These are phyloP conservation scores for Campylorhamphus procurvoides DNA, from an alignment of 2,113 vertebrate species.

Conservation along the genomic window DNA sequence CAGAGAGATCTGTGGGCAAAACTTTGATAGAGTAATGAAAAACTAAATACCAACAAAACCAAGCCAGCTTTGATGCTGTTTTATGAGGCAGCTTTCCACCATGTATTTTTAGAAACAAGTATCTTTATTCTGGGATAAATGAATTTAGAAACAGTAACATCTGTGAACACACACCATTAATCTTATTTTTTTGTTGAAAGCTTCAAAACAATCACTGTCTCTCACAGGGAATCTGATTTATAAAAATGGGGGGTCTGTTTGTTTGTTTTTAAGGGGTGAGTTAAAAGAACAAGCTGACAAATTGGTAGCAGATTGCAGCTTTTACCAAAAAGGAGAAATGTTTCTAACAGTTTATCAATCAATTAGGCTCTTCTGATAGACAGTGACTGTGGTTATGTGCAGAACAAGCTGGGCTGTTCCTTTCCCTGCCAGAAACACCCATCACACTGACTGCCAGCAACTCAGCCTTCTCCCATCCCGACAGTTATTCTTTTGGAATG, in stretches of 20 bases:
- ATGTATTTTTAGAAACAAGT: conserved; percentile 50
- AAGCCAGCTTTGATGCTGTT: conserved; percentile 32
- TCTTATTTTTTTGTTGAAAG: conserved; percentile 43
- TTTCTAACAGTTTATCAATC: conserved; percentile 42
- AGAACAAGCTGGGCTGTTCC: background rate
- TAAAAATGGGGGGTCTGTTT: background rate
- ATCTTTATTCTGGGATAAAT: conserved; percentile 29
- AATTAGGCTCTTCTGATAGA: background rate
- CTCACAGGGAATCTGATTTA: background rate
- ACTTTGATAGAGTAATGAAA: conserved; percentile 40
- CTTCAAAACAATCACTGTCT: conserved; percentile 21
- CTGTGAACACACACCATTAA: background rate
- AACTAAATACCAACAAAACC: conserved; percentile 45
- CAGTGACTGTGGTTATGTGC: background rate
- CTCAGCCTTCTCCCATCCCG: background rate
- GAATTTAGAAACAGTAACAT: conserved; percentile 28
- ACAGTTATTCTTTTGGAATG: background rate
- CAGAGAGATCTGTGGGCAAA: conserved; percentile 12
- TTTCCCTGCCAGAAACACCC: conserved; percentile 9
- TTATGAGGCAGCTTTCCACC: conserved; percentile 15
- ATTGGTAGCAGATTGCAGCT: conserved; percentile 52
- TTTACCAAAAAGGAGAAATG: conserved; percentile 20
- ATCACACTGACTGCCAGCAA: background rate
- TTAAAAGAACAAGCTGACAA: conserved; percentile 49
- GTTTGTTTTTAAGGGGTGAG: conserved; percentile 1